Evolutionary conservation across 2,113 vertebrate genomes (phyloP).

Genomic region (Rhadina sibilatrix): DNA sequence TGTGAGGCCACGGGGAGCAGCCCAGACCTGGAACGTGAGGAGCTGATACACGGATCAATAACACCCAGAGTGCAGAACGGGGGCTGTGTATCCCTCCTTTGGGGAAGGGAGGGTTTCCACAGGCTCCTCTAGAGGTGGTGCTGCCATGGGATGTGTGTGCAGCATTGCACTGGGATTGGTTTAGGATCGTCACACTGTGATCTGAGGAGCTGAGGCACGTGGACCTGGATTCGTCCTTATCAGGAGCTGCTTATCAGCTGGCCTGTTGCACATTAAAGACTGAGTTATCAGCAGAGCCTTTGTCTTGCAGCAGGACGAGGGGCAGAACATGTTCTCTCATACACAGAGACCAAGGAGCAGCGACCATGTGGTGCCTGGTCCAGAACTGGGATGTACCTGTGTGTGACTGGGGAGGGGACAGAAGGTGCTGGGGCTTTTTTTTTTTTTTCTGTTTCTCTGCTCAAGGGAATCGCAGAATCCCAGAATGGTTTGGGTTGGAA

Average conservation of each 20-base stretch:
- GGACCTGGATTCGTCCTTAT: neutral
- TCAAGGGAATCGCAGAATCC: neutral
- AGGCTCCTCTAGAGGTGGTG: neutral
- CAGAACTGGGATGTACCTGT: neutral
- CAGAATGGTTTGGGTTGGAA: neutral
- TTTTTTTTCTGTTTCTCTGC: neutral
- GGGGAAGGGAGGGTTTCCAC: neutral
- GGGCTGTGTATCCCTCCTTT: neutral
- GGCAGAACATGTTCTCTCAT: neutral
- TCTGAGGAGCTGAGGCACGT: neutral
- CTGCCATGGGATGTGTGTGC: neutral
- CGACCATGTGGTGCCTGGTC: neutral
- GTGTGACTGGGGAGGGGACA: neutral
- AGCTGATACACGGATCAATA: neutral
- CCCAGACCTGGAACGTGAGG: neutral
- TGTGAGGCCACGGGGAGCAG: neutral
- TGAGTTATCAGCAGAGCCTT: neutral
- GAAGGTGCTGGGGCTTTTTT: neutral
- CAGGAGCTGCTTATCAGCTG: neutral
- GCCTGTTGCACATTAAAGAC: neutral
- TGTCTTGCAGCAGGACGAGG: accelerated
- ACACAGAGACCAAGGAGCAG: neutral
- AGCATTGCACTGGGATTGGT: accelerated
- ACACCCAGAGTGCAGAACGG: neutral
- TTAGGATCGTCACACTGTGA: neutral